Conservation (phyloP, 2,797 vertebrate species). For the Epinephelus malabaricus region DNA sequence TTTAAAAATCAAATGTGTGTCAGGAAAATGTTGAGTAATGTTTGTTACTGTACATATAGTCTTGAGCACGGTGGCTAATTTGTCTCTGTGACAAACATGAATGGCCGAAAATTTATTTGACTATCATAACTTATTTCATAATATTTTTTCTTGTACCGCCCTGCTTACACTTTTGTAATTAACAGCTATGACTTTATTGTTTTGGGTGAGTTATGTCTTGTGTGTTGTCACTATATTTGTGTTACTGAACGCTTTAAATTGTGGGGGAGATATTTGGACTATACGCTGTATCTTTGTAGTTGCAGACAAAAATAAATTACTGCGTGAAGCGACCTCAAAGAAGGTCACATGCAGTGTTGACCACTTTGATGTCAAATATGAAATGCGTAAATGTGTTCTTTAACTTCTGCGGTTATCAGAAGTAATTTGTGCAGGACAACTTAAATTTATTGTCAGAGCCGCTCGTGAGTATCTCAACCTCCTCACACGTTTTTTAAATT, state of each 20-base stretch:
- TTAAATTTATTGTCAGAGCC: slow-evolving; percentile 27
- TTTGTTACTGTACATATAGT: slow-evolving; percentile 14
- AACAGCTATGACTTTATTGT: neutral
- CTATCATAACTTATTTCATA: neutral
- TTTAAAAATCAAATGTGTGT: neutral
- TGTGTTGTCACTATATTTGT: slow-evolving; percentile 7
- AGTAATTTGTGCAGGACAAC: slow-evolving; percentile 78
- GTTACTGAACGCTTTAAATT: neutral
- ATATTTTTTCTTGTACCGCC: neutral
- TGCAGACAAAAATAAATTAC: slow-evolving; percentile 88
- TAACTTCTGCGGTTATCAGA: slow-evolving; percentile 53
- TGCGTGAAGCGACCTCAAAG: slow-evolving; percentile 82
- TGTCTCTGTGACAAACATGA: slow-evolving; percentile 2
- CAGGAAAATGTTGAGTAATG: slow-evolving; percentile 19
- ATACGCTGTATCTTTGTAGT: slow-evolving; percentile 87
- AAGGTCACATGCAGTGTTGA: slow-evolving; percentile 85
- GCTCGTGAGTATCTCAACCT: slow-evolving; percentile 11
- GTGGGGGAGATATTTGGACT: slow-evolving; percentile 67
- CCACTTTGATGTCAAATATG: slow-evolving; percentile 88
- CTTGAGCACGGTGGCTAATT: neutral
- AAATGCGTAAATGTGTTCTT: slow-evolving; percentile 69
- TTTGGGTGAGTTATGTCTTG: neutral
- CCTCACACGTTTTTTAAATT: slow-evolving; percentile 2
- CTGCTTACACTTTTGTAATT: neutral
- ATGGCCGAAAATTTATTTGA: neutral